Conservation (phyloP, 2,888 invertebrate species). For the Timandra comae region DNA sequence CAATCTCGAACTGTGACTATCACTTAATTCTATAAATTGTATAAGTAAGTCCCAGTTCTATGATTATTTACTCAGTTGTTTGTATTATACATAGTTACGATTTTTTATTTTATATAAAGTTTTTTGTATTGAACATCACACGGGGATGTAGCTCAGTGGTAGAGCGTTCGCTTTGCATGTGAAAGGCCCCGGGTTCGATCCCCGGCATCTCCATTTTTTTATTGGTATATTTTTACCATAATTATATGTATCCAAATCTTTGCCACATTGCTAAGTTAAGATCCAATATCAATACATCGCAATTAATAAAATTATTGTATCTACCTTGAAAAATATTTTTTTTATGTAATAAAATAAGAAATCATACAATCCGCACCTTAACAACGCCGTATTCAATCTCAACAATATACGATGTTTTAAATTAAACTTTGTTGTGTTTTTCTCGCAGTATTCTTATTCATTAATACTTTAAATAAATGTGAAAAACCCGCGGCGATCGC, state of each 20-base stretch:
- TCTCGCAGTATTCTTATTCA: constrained; percentile 66
- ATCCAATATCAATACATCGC: too few species aligned
- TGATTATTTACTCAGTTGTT: too few species aligned
- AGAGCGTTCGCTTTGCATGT: constrained; percentile 99
- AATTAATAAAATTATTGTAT: background rate
- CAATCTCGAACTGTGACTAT: too few species aligned
- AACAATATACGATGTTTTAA: constrained; percentile 50
- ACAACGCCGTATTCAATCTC: constrained; percentile 38
- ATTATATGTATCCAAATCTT: too few species aligned
- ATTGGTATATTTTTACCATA: too few species aligned
- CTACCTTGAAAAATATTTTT: background rate
- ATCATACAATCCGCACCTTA: constrained; percentile 7
- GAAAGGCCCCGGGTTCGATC: constrained; percentile 98
- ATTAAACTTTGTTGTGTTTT: constrained; percentile 61
- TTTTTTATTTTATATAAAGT: too few species aligned
- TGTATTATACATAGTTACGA: too few species aligned
- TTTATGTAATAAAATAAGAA: background rate
- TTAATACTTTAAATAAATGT: constrained; percentile 70
- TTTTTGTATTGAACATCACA: too few species aligned
- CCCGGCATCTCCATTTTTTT: constrained; percentile 96
- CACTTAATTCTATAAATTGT: too few species aligned
- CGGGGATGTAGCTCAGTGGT: constrained; percentile 97
- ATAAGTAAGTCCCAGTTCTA: too few species aligned
- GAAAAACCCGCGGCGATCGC: constrained; percentile 52
- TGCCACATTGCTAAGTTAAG: too few species aligned